Evolutionary conservation across 2,797 vertebrate genomes (phyloP), one percentile per base, ranked within the genome.

Genomic region (Glossophaga mutica): DNA sequence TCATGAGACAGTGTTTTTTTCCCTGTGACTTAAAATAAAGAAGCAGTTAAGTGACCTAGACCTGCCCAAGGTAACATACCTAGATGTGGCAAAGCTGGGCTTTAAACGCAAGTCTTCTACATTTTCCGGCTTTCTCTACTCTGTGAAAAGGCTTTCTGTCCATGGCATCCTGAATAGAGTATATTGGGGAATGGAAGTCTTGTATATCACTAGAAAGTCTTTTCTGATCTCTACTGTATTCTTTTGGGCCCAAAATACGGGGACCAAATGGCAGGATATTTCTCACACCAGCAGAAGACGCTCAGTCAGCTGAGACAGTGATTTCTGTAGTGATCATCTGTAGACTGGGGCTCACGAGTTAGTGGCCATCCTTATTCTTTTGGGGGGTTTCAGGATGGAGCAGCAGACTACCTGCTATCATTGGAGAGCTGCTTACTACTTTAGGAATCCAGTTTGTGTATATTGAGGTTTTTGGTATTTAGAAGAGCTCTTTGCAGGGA

Each of bases 381-480:
- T 81, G 34, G 34, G 90, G 62, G 57, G n/a, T 81, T 95, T 8
- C 29, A 83, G 24, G n/a, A 67, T 71, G 57, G 37, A 93, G 42
- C 19, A 73, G 0, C 48, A 62, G 39, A 82, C 44, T 87, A 48
- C 46, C 19, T 96, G 74, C n/a, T 57, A 62, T 55, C 48, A n/a
- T n/a, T 93, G 46, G 76, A 96, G 50, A 95, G 59, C 50, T 86
- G 32, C 55, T 62, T 62, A 29, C 48, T 92, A 37, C 39, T 24
- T 65, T 88, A 87, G n/a, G 67, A 88, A 78, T 94, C 81, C n/a
- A 52, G 82, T 89, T 90, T 88, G 62, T 92, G 29, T 83, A 29
- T 87, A 37, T 65, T 89, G 62, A 32, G 57, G 65, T 88, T 92
- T 93, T 92, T 84, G 78, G 34, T 95, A 52, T 94, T 91, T 48